Base-by-base conservation (phyloP, 2,113 vertebrate species). In the Vidua macroura region DNA sequence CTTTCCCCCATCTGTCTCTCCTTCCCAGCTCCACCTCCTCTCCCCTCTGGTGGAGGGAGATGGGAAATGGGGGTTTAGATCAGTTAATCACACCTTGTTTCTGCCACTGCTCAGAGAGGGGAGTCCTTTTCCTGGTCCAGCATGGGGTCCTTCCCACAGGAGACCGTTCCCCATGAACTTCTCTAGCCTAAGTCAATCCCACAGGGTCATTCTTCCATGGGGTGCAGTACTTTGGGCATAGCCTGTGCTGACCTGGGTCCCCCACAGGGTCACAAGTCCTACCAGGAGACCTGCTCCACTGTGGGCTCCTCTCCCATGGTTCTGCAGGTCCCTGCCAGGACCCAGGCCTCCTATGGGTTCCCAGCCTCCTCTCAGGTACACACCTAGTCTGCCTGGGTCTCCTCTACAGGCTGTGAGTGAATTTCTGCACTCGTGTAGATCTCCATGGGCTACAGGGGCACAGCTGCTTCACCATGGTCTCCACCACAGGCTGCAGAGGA, bases 201-300 rank as follows among this genome's bases (percentile, higher is more conserved):
- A 83, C 1, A 0, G 14, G 53, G 30, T 60, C 55, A n/a, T 24
- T 51, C 19, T 70, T 70, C 30, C 55, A 23, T 0, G 1, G 10
- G 10, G 11, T 60, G 46, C 66, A 83, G 46, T 44, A 31, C 15
- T 52, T 52, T 2, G 3, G 55, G 21, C 21, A 25, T 20, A 25
- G 21, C 37, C 25, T 62, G 46, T 30, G 31, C 25, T 3, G 2
- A 5, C 6, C 4, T 69, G 44, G 30, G 35, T 49, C 30, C 20
- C 46, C 25, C 31, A 31, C 31, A 52, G 25, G 20, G 25, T 72
- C 25, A 16, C 10, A 35, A 52, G 22, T 62, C 46, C 37, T 37
- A 4, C 25, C 56, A 72, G 31, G 67, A 83, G 20, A 52, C 20
- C 13, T 51, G 56, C 25, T 14, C 37, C 46, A 35, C 6, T 43